A percentile compares a stretch with the other conserved stretches of the same genome.
Evolutionary conservation across 1,140 invertebrate genomes (phyloP).

Genomic region (Oncopeltus fasciatus): DNA sequence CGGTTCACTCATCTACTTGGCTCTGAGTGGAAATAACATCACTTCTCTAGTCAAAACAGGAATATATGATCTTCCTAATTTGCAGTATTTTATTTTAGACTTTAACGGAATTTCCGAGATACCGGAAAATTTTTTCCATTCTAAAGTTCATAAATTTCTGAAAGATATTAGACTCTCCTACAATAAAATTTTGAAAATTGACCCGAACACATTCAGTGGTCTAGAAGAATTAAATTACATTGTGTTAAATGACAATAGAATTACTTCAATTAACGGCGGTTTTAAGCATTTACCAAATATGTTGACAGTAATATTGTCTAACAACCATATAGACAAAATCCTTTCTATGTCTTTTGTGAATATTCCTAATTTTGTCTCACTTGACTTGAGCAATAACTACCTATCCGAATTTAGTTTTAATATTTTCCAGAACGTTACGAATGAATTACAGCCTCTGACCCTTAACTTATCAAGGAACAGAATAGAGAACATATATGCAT

Average conservation of each 20-base stretch:
- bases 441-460: constrained; percentile 39
- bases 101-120: constrained; percentile 58
- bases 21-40: constrained; percentile 77
- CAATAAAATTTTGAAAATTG: constrained; percentile 47
- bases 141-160: constrained; percentile 51
- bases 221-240: constrained; percentile 52
- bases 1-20: constrained; percentile 61
- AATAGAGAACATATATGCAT: constrained; percentile 41
- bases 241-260: constrained; percentile 52
- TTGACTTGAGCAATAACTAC: constrained; percentile 58
- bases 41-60: constrained; percentile 44
- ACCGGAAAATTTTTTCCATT: constrained; percentile 47
- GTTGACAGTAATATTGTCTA: constrained; percentile 49
- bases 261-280: constrained; percentile 39
- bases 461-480: constrained; percentile 55
- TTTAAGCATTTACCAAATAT: constrained; percentile 52
- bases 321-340: constrained; percentile 46
- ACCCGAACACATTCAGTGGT: constrained; percentile 43
- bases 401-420: constrained; percentile 48
- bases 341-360: constrained; percentile 46
- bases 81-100: constrained; percentile 74
- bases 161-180: constrained; percentile 61
- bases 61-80: constrained; percentile 46
- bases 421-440: constrained; percentile 48
- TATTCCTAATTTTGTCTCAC: constrained; percentile 46